Evolutionary conservation across 2,888 invertebrate genomes (phyloP).

Genomic region (Pyrrhia umbra): DNA sequence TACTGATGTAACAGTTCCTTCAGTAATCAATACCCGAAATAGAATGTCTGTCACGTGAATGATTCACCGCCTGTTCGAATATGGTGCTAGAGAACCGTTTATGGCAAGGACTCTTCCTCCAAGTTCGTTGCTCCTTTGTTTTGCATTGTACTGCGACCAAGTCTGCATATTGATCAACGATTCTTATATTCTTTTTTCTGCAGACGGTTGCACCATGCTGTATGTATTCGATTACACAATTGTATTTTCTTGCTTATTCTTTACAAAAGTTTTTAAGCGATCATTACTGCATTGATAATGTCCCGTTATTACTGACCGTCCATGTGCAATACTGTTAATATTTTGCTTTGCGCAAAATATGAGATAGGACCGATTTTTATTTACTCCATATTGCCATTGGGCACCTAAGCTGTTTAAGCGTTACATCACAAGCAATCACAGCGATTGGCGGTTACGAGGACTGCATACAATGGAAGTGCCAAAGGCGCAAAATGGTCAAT

Average conservation of each 20-base stretch:
- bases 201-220: conserved; percentile 36
- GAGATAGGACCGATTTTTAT: conserved; percentile 49
- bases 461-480: conserved; percentile 71
- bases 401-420: conserved; percentile 70
- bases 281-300: conserved; percentile 29
- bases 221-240: conserved; percentile 37
- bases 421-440: conserved; percentile 72
- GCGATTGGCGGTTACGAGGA: conserved; percentile 72
- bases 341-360: conserved; percentile 33
- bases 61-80: conserved; percentile 72
- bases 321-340: conserved; percentile 41
- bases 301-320: conserved; percentile 31
- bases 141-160: conserved; percentile 79
- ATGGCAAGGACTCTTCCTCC: conserved; percentile 82
- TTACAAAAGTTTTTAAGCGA: conserved; percentile 33
- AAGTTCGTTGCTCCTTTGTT: conserved; percentile 87
- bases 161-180: conserved; percentile 83
- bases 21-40: conserved; percentile 66
- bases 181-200: conserved; percentile 60
- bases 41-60: conserved; percentile 74
- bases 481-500: conserved; percentile 73
- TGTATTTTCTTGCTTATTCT: conserved; percentile 21
- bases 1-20: conserved; percentile 61
- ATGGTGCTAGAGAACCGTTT: conserved; percentile 76
- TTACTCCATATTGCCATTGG: conserved; percentile 64